These are phyloP conservation scores for Willowsia nigromaculata DNA, from an alignment of 2,888 invertebrate species.

Conservation along the genomic window DNA sequence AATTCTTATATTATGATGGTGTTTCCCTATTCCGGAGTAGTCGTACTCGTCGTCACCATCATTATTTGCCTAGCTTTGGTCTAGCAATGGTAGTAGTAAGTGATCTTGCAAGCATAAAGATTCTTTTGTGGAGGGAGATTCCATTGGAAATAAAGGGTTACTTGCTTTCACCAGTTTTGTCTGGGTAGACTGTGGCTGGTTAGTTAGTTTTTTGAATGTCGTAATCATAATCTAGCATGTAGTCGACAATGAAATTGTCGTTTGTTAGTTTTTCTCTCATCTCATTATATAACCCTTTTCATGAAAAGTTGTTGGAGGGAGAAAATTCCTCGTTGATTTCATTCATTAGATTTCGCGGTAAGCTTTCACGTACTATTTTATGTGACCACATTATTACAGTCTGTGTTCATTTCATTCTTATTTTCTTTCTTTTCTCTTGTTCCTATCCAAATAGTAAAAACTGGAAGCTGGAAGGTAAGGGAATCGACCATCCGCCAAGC, in stretches of 20 bases:
- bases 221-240: background rate
- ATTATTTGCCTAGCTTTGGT: background rate
- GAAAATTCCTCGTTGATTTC: background rate
- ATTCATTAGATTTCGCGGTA: background rate
- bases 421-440: background rate
- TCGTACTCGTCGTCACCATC: background rate
- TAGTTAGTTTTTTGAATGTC: background rate
- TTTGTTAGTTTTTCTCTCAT: background rate
- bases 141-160: background rate
- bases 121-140: background rate
- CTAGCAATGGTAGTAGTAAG: background rate
- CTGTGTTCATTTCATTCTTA: slow-evolving; percentile 37
- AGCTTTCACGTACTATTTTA: background rate
- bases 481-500: no score
- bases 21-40: background rate
- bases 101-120: background rate
- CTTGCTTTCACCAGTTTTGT: background rate
- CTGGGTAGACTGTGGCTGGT: background rate
- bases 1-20: background rate
- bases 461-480: no score
- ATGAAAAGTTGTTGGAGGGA: background rate
- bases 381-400: slow-evolving; percentile 36
- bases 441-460: background rate
- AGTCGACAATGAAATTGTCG: slow-evolving; percentile 1
- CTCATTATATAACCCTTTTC: background rate